Base-by-base conservation (phyloP, 2,113 vertebrate species). In the Perca flavescens region DNA sequence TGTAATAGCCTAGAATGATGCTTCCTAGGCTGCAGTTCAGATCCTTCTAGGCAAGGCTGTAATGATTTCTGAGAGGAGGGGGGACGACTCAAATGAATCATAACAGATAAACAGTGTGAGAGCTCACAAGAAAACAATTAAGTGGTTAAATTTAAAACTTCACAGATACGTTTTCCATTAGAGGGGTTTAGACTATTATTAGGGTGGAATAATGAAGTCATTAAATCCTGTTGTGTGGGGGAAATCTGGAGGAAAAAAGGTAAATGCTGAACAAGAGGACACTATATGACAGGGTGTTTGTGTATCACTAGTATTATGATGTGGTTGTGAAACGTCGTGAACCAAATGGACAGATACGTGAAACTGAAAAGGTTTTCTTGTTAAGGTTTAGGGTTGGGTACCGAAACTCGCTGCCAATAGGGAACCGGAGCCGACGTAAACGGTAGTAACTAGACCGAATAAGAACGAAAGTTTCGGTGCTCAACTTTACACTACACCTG, bases 1-100 rank as follows among this genome's bases (percentile, higher is more conserved):
- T 81, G 85, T 88, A 92, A 91, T 90, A 86, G 83, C 65, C 89
- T 86, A 80, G 90, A 94, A 92, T 86, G 47, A 69, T 16, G 62
- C 86, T 84, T 87, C 76, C 60, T 83, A 49, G 60, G 63, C 82
- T 72, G 79, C 85, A 69, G 70, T 62, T 80, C 60, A 50, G 53
- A 84, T 84, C 88, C 84, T 89, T 76, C 46, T 53, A 78, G 84
- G 81, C 79, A 50, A 72, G 62, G 71, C 68, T 88, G 73, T 87
- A 83, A 88, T 86, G 79, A 83, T 90, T 74, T 65, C 71, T 65
- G 68, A 36, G 53, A 82, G 50, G 57, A 3, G 17, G 63, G 61
- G 31, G 19, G 47, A 16, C 69, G 77, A 85, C 62, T 82, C 61
- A 84, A 82, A 91, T 84, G 73, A 79, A 79, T 84, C 82, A 80